Evolutionary conservation across 2,888 invertebrate species (phyloP).

Genomic region (Leucophenga montana): DNA sequence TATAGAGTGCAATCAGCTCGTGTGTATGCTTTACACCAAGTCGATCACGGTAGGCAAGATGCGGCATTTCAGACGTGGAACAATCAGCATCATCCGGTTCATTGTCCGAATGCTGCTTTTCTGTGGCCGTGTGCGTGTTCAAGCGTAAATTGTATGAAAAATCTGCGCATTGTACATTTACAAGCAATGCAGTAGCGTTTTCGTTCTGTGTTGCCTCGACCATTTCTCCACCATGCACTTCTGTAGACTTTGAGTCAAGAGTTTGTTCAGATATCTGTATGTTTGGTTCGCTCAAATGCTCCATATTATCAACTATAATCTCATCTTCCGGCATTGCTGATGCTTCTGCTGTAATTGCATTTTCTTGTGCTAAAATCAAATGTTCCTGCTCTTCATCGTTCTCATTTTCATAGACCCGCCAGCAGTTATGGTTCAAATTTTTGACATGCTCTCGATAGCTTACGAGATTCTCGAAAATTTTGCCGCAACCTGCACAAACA

Average conservation of each 20-base stretch:
- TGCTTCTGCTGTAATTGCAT: not conserved
- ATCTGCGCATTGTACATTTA: constrained; percentile 15
- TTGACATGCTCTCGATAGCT: constrained; percentile 55
- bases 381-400: not conserved
- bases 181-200: not conserved
- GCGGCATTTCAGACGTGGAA: constrained; percentile 7
- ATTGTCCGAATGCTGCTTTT: not conserved
- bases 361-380: not conserved
- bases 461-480: constrained; percentile 61
- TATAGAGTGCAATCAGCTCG: constrained; percentile 56
- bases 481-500: constrained; percentile 60
- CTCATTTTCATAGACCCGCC: constrained; percentile 34
- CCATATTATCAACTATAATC: not conserved
- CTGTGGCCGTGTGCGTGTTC: not conserved
- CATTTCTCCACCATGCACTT: too few species aligned
- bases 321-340: not conserved
- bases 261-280: too few species aligned
- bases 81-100: not conserved
- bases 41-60: constrained; percentile 34
- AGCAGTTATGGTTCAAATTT: constrained; percentile 43
- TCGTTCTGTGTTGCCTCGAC: not conserved
- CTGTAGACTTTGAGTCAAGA: too few species aligned
- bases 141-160: constrained; percentile 15
- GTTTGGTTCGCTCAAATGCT: not conserved
- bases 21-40: constrained; percentile 50